phyloP scores from a whole-genome alignment of 1,140 invertebrate species.

The Calosoma granatense region DNA sequence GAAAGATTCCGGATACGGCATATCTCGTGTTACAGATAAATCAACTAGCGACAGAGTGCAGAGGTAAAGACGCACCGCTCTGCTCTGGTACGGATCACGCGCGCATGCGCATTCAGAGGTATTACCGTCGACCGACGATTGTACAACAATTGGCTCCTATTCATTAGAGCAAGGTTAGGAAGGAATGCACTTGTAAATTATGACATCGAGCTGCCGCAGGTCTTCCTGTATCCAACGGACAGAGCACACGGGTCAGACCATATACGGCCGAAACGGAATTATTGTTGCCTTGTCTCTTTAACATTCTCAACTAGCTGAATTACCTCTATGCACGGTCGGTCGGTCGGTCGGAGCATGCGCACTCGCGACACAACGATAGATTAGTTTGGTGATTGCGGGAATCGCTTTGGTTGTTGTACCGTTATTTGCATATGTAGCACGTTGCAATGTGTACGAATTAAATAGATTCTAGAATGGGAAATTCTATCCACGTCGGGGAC shows the following conservation, averaged over 20 bases:
- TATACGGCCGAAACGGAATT: neutral
- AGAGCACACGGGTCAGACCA: slow-evolving; percentile 1
- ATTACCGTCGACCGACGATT: neutral
- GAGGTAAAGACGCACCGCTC: neutral
- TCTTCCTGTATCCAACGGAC: neutral
- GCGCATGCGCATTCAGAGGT: neutral
- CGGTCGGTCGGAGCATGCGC: too few species aligned
- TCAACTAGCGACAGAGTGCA: neutral
- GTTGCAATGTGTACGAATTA: too few species aligned
- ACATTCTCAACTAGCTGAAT: neutral
- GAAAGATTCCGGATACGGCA: neutral
- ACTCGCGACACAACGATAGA: too few species aligned
- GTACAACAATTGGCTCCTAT: neutral
- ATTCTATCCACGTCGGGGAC: too few species aligned
- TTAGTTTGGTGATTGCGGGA: neutral
- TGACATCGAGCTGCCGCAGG: neutral
- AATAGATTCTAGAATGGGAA: too few species aligned
- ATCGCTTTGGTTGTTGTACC: neutral
- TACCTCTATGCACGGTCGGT: neutral
- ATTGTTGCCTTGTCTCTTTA: neutral
- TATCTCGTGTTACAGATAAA: neutral
- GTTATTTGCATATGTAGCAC: too few species aligned
- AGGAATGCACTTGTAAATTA: slow-evolving; percentile 3
- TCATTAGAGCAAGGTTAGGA: neutral
- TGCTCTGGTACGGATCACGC: neutral